A percentile compares a stretch with the other conserved stretches of the same genome.
Conservation (phyloP, 2,797 vertebrate genomes). For the Craterocephalus amniculus region DNA sequence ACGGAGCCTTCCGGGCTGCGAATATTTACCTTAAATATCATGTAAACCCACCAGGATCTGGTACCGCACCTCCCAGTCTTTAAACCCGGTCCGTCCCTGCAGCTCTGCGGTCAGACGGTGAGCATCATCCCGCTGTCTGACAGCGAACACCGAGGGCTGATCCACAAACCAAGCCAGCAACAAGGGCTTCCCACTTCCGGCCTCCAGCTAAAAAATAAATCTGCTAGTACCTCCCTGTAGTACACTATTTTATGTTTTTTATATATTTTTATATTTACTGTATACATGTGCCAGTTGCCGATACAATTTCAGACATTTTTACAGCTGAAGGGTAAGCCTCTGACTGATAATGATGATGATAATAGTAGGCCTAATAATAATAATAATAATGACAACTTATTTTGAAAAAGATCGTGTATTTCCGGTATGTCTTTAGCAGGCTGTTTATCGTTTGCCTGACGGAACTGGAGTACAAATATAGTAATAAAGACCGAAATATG, state of each 20-base stretch:
- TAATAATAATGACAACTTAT: too few relatives aligned
- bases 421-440: neutral
- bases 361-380: too few relatives aligned
- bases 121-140: constrained; percentile 31
- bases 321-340: too few relatives aligned
- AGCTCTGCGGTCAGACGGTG: constrained; percentile 6
- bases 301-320: too few relatives aligned
- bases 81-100: neutral
- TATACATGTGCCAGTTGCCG: too few relatives aligned
- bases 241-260: too few relatives aligned
- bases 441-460: neutral
- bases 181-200: neutral
- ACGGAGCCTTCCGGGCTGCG: neutral
- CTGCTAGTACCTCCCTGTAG: too few relatives aligned
- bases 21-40: neutral
- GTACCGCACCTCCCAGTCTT: constrained; percentile 4
- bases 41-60: constrained; percentile 28
- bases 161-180: neutral
- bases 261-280: too few relatives aligned
- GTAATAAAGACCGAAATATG: constrained; percentile 15
- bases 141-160: constrained; percentile 7
- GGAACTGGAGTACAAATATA: neutral
- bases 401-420: constrained; percentile 7
- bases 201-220: constrained; percentile 27
- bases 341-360: too few relatives aligned